Percentiles rank a stretch among this genome's conserved stretches.
Conservation (phyloP, 2,888 invertebrate species). For the Eugnorisma glareosa region DNA sequence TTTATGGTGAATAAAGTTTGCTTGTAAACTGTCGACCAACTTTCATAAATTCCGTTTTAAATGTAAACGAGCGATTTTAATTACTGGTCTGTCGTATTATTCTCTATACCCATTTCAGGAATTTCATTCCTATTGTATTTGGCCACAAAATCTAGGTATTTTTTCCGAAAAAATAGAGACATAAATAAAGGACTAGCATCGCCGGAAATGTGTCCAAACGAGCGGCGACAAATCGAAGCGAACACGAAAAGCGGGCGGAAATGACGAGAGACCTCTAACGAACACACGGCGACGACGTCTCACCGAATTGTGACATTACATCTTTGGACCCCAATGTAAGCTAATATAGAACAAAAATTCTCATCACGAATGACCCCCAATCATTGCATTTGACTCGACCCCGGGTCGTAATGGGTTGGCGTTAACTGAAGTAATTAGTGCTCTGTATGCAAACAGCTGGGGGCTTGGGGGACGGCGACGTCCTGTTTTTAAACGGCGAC, state of each 20-base stretch:
- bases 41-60: conserved; percentile 46
- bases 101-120: conserved; percentile 1
- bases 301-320: conserved; percentile 23
- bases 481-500: conserved; percentile 26
- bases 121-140: conserved; percentile 12
- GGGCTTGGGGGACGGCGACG: conserved; percentile 15
- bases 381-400: conserved; percentile 14
- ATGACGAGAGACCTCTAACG: conserved; percentile 40
- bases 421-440: conserved; percentile 58
- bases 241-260: conserved; percentile 48
- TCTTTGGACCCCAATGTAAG: background rate
- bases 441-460: conserved; percentile 55
- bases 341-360: conserved; percentile 31
- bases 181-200: conserved; percentile 29
- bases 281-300: conserved; percentile 13
- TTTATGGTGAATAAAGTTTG: conserved; percentile 57
- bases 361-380: conserved; percentile 31
- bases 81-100: conserved; percentile 25
- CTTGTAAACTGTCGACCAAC: conserved; percentile 42
- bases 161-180: conserved; percentile 22
- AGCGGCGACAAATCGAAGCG: conserved; percentile 38
- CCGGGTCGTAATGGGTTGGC: conserved; percentile 11
- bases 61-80: conserved; percentile 46
- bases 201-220: conserved; percentile 55
- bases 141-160: background rate